A percentile compares a stretch with the other conserved stretches of the same genome.
These are phyloP conservation scores for Sebastes glaucus DNA, from an alignment of 2,797 vertebrate species.

Conservation along the genomic window DNA sequence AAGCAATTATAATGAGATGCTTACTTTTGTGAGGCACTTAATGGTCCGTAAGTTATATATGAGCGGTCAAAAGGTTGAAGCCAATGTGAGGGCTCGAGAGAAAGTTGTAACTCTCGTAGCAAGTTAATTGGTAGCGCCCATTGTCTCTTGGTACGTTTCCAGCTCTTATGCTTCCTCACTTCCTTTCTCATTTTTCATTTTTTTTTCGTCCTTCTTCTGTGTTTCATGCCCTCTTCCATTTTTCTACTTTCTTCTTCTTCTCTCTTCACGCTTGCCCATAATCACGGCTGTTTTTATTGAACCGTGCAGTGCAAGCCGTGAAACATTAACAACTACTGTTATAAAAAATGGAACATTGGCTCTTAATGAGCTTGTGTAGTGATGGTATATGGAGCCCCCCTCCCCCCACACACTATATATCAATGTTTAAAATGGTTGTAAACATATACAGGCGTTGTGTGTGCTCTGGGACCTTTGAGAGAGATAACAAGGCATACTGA, in stretches of 20 bases:
- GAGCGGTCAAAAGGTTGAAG: constrained; percentile 73
- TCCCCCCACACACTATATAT: constrained; percentile 15
- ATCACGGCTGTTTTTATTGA: constrained; percentile 19
- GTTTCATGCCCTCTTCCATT: not conserved
- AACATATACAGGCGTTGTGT: constrained; percentile 41
- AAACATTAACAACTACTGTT: constrained; percentile 14
- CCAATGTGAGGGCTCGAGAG: constrained; percentile 42
- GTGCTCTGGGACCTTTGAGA: constrained; percentile 16
- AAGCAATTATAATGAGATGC: constrained; percentile 60
- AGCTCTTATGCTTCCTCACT: constrained; percentile 2
- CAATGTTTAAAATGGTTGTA: constrained; percentile 55
- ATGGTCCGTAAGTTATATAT: constrained; percentile 68
- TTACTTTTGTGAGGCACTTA: constrained; percentile 56
- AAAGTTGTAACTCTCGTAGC: constrained; percentile 42
- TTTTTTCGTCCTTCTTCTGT: not conserved
- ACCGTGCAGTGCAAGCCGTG: not conserved
- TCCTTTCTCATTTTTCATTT: not conserved
- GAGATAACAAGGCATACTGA: constrained; percentile 21
- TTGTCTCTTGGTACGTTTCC: constrained; percentile 54
- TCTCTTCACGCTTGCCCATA: not conserved
- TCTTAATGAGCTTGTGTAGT: constrained; percentile 57
- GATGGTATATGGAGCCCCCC: not conserved
- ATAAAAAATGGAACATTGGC: constrained; percentile 45
- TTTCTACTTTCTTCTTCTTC: not conserved
- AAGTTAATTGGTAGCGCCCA: constrained; percentile 65